Conservation (phyloP, 2,113 vertebrate species). For the Porphyrio hochstetteri region DNA sequence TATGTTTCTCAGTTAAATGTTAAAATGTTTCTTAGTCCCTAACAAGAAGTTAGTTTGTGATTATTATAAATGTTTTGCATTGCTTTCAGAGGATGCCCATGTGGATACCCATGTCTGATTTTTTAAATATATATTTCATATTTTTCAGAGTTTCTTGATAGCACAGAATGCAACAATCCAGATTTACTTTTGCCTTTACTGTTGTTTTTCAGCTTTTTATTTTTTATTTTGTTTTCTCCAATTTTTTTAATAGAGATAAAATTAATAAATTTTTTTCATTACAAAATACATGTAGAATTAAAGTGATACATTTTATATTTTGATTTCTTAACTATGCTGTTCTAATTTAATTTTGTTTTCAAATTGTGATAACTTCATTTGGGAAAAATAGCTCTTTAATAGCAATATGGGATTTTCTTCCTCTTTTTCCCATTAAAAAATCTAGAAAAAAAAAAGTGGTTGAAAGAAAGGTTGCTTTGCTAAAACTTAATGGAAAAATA, state of each 20-base stretch:
- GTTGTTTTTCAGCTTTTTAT: neutral
- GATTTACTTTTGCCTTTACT: neutral
- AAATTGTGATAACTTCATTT: neutral
- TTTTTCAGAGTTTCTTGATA: neutral
- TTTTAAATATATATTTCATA: neutral
- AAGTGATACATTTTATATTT: neutral
- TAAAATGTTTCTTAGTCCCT: neutral
- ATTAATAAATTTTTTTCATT: neutral
- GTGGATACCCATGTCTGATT: neutral
- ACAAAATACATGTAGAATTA: neutral
- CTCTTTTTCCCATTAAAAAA: neutral
- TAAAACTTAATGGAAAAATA: neutral
- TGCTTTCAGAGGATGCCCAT: neutral
- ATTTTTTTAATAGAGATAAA: neutral
- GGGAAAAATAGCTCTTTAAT: neutral
- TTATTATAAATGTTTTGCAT: neutral
- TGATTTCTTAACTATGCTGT: neutral
- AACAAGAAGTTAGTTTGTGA: neutral
- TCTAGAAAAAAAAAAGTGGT: neutral
- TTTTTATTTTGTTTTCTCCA: neutral
- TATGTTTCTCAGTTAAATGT: neutral
- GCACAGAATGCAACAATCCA: neutral
- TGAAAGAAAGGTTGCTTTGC: neutral
- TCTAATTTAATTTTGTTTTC: neutral
- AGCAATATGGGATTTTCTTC: neutral